phyloP scores from a whole-genome alignment of 2,888 invertebrate genomes.

The Brachyopa scutellaris region DNA sequence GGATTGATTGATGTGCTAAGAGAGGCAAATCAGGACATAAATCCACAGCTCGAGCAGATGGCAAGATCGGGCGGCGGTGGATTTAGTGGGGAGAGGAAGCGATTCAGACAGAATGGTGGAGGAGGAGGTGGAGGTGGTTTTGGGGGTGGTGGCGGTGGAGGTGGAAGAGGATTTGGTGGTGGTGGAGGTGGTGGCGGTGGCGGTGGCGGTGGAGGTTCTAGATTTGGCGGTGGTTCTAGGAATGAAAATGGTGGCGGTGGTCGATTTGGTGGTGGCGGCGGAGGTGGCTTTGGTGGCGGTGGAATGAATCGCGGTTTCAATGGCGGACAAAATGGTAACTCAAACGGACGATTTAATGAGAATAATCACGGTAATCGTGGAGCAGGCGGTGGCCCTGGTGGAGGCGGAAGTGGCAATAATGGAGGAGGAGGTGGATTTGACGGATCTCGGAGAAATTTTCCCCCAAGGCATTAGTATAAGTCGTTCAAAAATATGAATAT shows the following conservation, averaged over 20 bases:
- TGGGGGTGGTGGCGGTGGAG: constrained; percentile 72
- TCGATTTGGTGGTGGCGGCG: constrained; percentile 55
- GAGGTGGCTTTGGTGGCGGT: constrained; percentile 56
- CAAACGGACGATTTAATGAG: constrained; percentile 64
- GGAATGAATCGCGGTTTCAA: constrained; percentile 59
- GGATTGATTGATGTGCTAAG: constrained; percentile 92
- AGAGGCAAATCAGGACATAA: constrained; percentile 94
- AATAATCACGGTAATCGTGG: constrained; percentile 45
- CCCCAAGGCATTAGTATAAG: constrained; percentile 65
- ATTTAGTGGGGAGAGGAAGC: constrained; percentile 48
- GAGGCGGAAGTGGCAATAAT: constrained; percentile 55
- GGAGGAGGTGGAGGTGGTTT: constrained; percentile 83
- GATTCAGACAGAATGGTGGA: constrained; percentile 77
- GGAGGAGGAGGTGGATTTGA: constrained; percentile 55
- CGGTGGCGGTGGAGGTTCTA: constrained; percentile 61
- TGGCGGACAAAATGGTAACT: constrained; percentile 39
- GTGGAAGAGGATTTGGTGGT: constrained; percentile 69
- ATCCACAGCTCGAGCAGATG: constrained; percentile 91
- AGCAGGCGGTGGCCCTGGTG: constrained; percentile 26
- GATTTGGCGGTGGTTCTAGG: constrained; percentile 65
- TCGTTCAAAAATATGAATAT: constrained; percentile 31
- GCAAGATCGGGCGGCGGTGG: constrained; percentile 83
- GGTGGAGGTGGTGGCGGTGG: constrained; percentile 60
- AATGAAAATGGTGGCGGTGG: constrained; percentile 53
- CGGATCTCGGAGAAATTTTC: constrained; percentile 74